Conservation (phyloP, 1,140 invertebrate genomes). For the Thaumatotibia leucotreta region DNA sequence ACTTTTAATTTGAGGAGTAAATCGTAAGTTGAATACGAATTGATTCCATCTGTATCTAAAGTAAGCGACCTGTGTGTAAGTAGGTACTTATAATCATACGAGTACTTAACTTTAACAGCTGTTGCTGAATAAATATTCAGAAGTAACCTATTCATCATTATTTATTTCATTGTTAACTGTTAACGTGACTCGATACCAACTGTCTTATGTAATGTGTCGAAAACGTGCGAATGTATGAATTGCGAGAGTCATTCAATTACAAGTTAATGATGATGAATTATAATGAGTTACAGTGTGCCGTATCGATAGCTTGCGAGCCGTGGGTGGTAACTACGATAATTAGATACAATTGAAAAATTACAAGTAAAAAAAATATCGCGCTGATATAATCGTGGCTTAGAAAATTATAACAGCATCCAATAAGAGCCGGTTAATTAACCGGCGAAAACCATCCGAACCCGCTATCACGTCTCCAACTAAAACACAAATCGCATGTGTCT, state of each 20-base stretch:
- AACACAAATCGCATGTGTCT: constrained; percentile 10
- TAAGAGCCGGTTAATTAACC: neutral
- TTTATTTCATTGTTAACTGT: constrained; percentile 13
- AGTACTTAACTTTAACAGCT: neutral
- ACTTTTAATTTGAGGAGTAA: neutral
- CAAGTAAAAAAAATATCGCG: no score
- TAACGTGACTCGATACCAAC: neutral
- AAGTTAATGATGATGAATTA: no score
- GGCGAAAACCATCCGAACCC: neutral
- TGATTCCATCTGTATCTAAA: neutral
- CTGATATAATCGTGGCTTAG: no score
- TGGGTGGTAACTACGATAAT: no score
- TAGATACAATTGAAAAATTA: no score
- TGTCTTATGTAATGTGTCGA: neutral
- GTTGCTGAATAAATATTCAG: constrained; percentile 1
- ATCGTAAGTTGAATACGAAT: no score
- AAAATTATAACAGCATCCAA: neutral
- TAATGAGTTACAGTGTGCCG: no score
- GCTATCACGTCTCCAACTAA: constrained; percentile 7
- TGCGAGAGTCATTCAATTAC: neutral
- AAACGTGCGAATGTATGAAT: neutral
- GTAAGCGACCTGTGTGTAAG: no score
- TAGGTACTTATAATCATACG: no score
- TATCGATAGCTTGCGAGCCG: no score
- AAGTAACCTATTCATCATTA: neutral